A percentile compares a stretch with the other conserved stretches of the same genome.
Evolutionary conservation across 2,888 invertebrate genomes (phyloP).

Genomic region (Napeogenes inachia): DNA sequence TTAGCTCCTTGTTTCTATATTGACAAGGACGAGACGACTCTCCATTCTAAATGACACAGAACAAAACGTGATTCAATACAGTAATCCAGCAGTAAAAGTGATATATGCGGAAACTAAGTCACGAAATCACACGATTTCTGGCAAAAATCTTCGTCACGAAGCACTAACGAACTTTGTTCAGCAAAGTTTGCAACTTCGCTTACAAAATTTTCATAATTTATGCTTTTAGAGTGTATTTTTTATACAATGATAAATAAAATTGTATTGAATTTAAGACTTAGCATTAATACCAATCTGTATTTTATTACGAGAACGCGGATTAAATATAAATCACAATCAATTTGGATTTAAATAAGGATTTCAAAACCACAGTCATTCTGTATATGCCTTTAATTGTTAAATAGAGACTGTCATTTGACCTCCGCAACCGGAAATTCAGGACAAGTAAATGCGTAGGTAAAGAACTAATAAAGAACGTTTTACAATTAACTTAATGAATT

Average conservation of each 20-base stretch:
- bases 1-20: constrained; percentile 7
- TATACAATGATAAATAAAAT: no score
- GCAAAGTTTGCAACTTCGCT: background rate
- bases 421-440: constrained; percentile 33
- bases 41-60: background rate
- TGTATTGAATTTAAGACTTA: background rate
- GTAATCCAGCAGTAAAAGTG: constrained; percentile 27
- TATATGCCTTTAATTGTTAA: constrained; percentile 22
- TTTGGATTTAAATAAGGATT: no score
- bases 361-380: no score
- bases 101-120: constrained; percentile 28
- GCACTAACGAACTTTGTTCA: constrained; percentile 11
- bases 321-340: no score
- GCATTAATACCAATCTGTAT: no score
- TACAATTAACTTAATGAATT: constrained; percentile 33
- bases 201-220: background rate
- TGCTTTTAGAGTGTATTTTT: no score
- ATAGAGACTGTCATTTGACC: constrained; percentile 33
- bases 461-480: constrained; percentile 28
- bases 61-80: constrained; percentile 25
- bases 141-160: constrained; percentile 29
- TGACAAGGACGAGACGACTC: constrained; percentile 17
- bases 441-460: constrained; percentile 31
- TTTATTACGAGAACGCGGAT: no score
- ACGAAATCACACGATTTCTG: constrained; percentile 23